Evolutionary conservation across 2,113 vertebrate species (phyloP).

Genomic region (Isichthys henryi): DNA sequence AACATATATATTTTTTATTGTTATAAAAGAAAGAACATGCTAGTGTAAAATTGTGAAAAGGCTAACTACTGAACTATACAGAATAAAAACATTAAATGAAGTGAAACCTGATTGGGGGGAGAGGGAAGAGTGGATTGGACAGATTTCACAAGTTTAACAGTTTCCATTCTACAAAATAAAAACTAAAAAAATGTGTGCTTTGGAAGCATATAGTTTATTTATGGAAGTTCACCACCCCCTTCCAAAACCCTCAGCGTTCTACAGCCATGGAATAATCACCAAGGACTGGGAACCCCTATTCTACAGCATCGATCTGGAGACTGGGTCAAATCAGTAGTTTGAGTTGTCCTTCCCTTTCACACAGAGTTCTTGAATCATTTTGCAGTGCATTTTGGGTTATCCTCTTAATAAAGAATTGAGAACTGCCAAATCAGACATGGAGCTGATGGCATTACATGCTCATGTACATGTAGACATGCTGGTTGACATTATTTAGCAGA

Average conservation of each 20-base stretch:
- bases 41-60: neutral
- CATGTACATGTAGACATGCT: no score
- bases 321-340: no score
- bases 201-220: neutral
- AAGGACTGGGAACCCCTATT: no score
- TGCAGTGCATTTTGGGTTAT: no score
- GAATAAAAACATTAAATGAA: neutral
- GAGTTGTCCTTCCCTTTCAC: no score
- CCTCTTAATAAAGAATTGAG: no score
- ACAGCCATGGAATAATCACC: neutral
- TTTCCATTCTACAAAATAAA: neutral
- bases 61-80: neutral
- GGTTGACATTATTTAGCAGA: no score
- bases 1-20: neutral
- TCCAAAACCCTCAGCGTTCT: neutral
- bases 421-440: no score
- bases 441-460: no score
- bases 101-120: neutral
- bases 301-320: no score
- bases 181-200: neutral
- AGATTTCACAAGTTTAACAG: neutral
- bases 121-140: neutral
- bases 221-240: neutral
- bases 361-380: no score
- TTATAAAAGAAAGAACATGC: neutral